These are phyloP conservation scores for Drosophila malerkotliana DNA, from an alignment of 1,140 invertebrate species.

Conservation along the genomic window DNA sequence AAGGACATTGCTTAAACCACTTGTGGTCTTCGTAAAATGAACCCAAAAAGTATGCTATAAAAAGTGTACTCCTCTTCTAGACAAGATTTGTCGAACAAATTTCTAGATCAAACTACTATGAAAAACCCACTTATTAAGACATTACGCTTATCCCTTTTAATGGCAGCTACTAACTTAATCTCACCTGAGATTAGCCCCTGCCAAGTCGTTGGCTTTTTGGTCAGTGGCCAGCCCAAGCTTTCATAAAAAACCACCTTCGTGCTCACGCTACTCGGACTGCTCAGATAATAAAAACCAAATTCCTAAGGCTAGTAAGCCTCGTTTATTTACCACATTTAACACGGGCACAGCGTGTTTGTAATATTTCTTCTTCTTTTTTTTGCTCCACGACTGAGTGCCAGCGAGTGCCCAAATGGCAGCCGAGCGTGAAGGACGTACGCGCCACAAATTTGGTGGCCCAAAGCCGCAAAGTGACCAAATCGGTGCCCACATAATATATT, in stretches of 20 bases:
- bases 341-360: conserved; percentile 46
- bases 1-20: too few relatives aligned
- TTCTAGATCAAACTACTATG: too few relatives aligned
- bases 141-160: not conserved
- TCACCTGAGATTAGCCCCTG: not conserved
- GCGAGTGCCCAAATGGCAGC: conserved; percentile 50
- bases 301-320: conserved; percentile 45
- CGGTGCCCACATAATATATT: conserved; percentile 8
- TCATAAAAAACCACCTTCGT: conserved; percentile 9
- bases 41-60: conserved; percentile 70
- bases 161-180: not conserved
- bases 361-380: not conserved
- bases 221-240: conserved; percentile 16
- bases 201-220: conserved; percentile 22
- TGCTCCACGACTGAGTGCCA: conserved; percentile 34
- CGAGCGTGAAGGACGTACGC: conserved; percentile 65
- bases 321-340: conserved; percentile 74
- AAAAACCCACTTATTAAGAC: not conserved
- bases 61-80: not conserved
- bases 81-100: not conserved
- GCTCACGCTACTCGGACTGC: conserved; percentile 14
- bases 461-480: conserved; percentile 44
- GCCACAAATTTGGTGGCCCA: conserved; percentile 62
- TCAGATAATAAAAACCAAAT: conserved; percentile 38
- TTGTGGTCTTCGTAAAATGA: not conserved